phyloP scores from a whole-genome alignment of 2,888 invertebrate genomes.

The Asteroscopus sphinx region DNA sequence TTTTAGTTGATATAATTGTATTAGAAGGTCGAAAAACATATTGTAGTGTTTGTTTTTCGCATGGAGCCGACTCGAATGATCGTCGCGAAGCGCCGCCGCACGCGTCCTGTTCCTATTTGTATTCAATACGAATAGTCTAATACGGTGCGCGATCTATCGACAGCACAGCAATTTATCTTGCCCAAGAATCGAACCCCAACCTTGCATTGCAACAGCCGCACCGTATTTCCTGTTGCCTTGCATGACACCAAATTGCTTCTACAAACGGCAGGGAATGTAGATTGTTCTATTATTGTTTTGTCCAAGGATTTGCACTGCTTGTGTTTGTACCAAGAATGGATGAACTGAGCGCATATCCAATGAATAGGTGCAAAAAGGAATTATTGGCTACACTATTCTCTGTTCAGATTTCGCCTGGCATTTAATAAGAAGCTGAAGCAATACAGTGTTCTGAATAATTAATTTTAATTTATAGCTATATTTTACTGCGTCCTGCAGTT shows the following conservation, averaged over 20 bases:
- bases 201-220: constrained; percentile 75
- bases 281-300: constrained; percentile 83
- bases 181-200: constrained; percentile 78
- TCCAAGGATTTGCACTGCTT: constrained; percentile 61
- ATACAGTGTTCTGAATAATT: constrained; percentile 16
- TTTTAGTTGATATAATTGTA: constrained; percentile 28
- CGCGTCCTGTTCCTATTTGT: constrained; percentile 76
- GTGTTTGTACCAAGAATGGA: constrained; percentile 48
- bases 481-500: constrained; percentile 18
- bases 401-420: constrained; percentile 2
- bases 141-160: constrained; percentile 82
- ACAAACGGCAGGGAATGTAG: constrained; percentile 82
- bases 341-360: constrained; percentile 30
- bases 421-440: constrained; percentile 18
- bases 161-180: constrained; percentile 81
- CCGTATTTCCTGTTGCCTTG: constrained; percentile 81
- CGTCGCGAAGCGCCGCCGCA: constrained; percentile 56
- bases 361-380: constrained; percentile 33
- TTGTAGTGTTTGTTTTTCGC: constrained; percentile 13
- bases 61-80: background rate
- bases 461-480: constrained; percentile 9
- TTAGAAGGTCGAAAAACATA: constrained; percentile 10
- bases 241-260: constrained; percentile 85
- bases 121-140: constrained; percentile 85
- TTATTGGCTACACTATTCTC: constrained; percentile 6